These are phyloP conservation scores for Drosophila jambulina DNA, from an alignment of 1,140 invertebrate species.

Conservation along the genomic window DNA sequence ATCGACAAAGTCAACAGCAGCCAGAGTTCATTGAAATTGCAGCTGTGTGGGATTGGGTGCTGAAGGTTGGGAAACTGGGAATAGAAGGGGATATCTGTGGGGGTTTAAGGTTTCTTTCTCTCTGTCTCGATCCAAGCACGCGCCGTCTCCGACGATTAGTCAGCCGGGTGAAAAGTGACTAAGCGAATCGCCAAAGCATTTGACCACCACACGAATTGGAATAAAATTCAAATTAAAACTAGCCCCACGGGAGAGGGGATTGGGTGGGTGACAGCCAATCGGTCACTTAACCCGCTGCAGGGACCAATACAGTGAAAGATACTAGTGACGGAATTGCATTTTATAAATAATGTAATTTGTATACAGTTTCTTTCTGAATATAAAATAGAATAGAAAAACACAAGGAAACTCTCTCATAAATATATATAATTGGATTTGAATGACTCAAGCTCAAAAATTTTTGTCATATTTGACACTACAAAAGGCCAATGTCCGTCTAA, in stretches of 20 bases:
- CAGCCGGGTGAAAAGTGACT: conserved; percentile 63
- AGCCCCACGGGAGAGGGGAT: conserved; percentile 2
- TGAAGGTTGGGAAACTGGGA: conserved; percentile 2
- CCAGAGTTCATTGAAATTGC: conserved; percentile 61
- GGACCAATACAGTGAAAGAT: background rate
- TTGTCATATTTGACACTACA: background rate
- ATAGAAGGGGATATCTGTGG: conserved; percentile 14
- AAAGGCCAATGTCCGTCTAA: background rate
- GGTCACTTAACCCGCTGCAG: conserved; percentile 43
- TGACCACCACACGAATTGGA: conserved; percentile 34
- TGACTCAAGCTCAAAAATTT: background rate
- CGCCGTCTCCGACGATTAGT: conserved; percentile 54
- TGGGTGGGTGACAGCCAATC: conserved; percentile 7
- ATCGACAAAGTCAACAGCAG: conserved; percentile 29
- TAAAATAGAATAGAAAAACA: background rate
- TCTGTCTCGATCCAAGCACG: conserved; percentile 39
- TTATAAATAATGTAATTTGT: background rate
- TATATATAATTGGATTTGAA: background rate
- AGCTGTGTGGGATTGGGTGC: conserved; percentile 2
- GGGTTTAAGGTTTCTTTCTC: conserved; percentile 13
- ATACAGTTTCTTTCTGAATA: background rate
- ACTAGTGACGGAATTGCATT: background rate
- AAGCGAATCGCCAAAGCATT: conserved; percentile 35
- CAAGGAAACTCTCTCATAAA: background rate
- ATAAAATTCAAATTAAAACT: conserved; percentile 71